Evolutionary conservation across 1,140 invertebrate genomes (phyloP), one percentile per base, ranked within the genome.

Genomic region (Drosophila lini): DNA sequence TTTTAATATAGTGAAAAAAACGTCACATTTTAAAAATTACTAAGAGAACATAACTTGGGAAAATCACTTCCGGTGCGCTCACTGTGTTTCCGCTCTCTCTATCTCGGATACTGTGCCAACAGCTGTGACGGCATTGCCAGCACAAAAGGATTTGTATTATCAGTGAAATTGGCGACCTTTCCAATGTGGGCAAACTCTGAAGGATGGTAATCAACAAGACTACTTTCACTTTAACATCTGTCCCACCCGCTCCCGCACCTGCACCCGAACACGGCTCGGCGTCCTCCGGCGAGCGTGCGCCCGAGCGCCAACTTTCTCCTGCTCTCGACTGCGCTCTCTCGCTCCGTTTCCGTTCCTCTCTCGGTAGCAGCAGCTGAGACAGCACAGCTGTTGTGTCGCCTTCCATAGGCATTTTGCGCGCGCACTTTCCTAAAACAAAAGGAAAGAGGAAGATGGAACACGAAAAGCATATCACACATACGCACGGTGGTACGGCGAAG

Each of bases 111-210:
- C 19, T 25, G 40, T 28, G 38, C 40, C 11, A 71, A 47, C 50
- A 48, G 58, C 38, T 75, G 56, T 42, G 36, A 9, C 16, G 48
- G 83, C 74, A 62, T 89, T 89, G 84, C 84, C 84, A 89, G 58
- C 70, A 56, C 44, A 28, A 38, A 81, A 9, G 42, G 45, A 73
- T 63, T 53, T 41, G 58, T 88, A 89, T 88, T 89, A 89, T 89
- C 84, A 89, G 84, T 89, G 69, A 89, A 89, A 84, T 89, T 86
- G 79, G 80, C 76, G 83, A 86, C 83, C 83, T 86, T 88, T 89
- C 70, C 67, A 71, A 76, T 76, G 74, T 60, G 42, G 59, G 70
- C 40, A 62, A 58, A 70, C 41, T 60, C 32, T 59, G 62, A 68
- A 70, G 71, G 64, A 70, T 78, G 84, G 80, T 88, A 89, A 89